Evolutionary conservation across 2,797 vertebrate species (phyloP).

Genomic region (Austrolebias charrua): DNA sequence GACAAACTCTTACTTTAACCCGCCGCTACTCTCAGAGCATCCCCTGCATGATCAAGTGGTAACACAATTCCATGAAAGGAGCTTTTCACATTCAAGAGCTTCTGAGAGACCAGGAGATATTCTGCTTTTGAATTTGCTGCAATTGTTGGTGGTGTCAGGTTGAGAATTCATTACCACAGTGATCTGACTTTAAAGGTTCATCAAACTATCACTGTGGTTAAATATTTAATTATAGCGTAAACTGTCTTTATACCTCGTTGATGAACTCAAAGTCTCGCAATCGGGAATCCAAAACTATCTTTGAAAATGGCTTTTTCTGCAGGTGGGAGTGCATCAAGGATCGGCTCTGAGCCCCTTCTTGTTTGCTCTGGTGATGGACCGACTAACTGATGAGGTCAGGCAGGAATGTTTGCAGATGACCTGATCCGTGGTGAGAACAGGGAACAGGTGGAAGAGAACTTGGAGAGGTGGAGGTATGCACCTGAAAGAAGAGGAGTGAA

Average conservation of each 20-base stretch:
- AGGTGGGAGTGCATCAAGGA: too few relatives aligned
- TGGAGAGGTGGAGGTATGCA: too few relatives aligned
- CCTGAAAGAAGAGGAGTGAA: too few relatives aligned
- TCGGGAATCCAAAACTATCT: too few relatives aligned
- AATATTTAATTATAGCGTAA: background rate
- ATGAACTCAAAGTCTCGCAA: background rate
- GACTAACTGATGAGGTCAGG: too few relatives aligned
- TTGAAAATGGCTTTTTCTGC: too few relatives aligned
- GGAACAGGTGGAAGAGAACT: too few relatives aligned
- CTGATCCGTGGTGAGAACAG: too few relatives aligned
- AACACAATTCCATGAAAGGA: slow-evolving; percentile 51
- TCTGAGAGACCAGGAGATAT: slow-evolving; percentile 41
- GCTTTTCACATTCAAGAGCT: slow-evolving; percentile 34
- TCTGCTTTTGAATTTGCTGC: slow-evolving; percentile 41
- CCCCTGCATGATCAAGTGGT: slow-evolving; percentile 67
- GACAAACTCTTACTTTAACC: slow-evolving; percentile 63
- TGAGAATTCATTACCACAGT: slow-evolving; percentile 14
- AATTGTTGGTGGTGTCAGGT: slow-evolving; percentile 2
- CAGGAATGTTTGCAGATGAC: too few relatives aligned
- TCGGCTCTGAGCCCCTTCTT: too few relatives aligned
- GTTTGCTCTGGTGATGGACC: too few relatives aligned
- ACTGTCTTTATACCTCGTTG: background rate
- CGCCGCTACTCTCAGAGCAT: slow-evolving; percentile 43
- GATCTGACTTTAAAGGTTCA: background rate
- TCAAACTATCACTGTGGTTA: background rate